These are phyloP conservation scores for Sebastes steindachneri DNA, from an alignment of 2,797 vertebrate species.

Conservation along the genomic window DNA sequence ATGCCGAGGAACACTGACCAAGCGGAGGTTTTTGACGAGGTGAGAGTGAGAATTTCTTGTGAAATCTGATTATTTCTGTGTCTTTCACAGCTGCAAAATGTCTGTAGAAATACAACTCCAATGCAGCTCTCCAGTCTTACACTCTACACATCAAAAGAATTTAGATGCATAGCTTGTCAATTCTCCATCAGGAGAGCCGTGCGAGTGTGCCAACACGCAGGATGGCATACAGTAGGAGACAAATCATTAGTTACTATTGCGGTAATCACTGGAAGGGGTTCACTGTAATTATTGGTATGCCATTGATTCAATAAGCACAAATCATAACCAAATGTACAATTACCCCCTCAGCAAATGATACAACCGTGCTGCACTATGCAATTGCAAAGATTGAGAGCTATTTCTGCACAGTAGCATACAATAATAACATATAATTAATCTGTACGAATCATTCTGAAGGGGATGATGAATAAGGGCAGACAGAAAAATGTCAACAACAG, in stretches of 20 bases:
- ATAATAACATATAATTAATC: conserved; percentile 31
- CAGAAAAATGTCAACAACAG: not conserved
- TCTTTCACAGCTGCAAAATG: not conserved
- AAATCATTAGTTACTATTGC: conserved; percentile 5
- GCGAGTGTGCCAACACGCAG: not conserved
- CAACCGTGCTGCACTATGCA: not conserved
- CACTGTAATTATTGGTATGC: conserved; percentile 40
- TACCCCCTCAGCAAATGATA: conserved; percentile 29
- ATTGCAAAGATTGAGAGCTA: conserved; percentile 3
- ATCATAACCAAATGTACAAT: conserved; percentile 44
- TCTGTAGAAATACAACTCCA: not conserved
- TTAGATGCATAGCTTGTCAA: not conserved
- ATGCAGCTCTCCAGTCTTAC: not conserved
- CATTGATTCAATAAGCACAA: conserved; percentile 30
- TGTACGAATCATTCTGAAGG: not conserved
- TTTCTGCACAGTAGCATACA: conserved; percentile 10
- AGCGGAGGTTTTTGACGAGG: no score
- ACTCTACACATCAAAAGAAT: not conserved
- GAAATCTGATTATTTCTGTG: not conserved
- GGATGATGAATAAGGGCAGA: not conserved
- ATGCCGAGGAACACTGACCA: no score
- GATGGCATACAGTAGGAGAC: not conserved
- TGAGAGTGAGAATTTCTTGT: not conserved
- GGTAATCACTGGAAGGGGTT: conserved; percentile 26
- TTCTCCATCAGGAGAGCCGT: not conserved